Percentiles rank a stretch among this genome's conserved stretches.
Evolutionary conservation across 2,797 vertebrate species (phyloP).

Genomic region (Glossophaga mutica): DNA sequence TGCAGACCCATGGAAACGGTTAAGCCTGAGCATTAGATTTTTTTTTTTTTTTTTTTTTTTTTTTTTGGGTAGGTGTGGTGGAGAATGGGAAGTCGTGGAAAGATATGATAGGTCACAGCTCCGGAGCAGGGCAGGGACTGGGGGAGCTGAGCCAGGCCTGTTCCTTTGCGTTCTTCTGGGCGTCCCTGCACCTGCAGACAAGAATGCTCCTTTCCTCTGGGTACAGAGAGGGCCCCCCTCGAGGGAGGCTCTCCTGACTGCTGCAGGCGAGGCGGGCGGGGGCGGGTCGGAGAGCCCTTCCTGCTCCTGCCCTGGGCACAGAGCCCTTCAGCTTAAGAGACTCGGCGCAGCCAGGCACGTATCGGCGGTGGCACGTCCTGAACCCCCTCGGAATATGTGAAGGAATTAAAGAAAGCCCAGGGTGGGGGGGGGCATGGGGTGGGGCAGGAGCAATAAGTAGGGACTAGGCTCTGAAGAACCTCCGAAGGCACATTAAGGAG

Average conservation of each 20-base stretch:
- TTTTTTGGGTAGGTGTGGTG: not conserved
- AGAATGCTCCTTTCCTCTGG: not conserved
- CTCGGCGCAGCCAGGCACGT: not conserved
- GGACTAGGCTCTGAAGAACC: not conserved
- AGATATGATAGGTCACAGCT: not conserved
- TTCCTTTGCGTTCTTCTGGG: not conserved
- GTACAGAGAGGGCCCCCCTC: not conserved
- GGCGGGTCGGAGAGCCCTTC: not conserved
- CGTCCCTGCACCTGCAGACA: not conserved
- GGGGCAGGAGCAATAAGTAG: not conserved
- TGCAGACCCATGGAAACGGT: not conserved
- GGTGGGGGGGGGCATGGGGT: rapidly evolving
- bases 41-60: no score
- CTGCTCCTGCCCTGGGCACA: not conserved
- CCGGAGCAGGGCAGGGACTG: no score
- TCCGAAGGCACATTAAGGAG: not conserved
- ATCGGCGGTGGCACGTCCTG: not conserved
- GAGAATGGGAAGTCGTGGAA: not conserved
- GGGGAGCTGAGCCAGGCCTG: not conserved
- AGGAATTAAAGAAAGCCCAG: not conserved
- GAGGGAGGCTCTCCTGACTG: not conserved
- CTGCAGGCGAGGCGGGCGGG: not conserved
- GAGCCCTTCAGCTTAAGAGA: not conserved
- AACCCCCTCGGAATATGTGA: not conserved
- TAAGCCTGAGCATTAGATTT: not conserved